These are phyloP conservation scores for Toxotes jaculatrix DNA, from an alignment of 2,113 vertebrate species.

Conservation along the genomic window DNA sequence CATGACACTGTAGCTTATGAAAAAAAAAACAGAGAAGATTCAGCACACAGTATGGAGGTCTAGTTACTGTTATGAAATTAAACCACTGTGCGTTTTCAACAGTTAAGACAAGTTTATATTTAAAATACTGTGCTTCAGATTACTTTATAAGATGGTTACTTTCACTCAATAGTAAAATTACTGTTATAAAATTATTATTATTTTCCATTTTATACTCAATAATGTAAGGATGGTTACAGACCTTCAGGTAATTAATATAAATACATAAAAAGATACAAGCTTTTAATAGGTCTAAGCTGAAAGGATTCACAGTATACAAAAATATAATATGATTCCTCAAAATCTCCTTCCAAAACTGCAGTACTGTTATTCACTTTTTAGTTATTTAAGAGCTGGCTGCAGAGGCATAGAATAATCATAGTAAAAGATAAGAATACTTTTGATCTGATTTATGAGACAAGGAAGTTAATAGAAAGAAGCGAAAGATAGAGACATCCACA, in stretches of 20 bases:
- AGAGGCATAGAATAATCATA: slow-evolving; percentile 3
- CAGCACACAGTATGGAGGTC: slow-evolving; percentile 14
- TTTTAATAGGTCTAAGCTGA: neutral
- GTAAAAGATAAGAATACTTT: neutral
- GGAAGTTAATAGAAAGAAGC: neutral
- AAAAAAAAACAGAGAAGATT: slow-evolving; percentile 5
- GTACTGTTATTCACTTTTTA: neutral
- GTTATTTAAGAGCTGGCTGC: slow-evolving; percentile 2
- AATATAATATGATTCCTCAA: neutral
- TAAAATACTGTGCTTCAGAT: slow-evolving; percentile 6
- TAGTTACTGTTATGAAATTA: neutral
- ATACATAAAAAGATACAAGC: neutral
- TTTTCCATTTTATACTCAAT: neutral
- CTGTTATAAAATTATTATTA: too few species aligned
- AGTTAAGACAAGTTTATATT: neutral
- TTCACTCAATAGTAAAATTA: neutral
- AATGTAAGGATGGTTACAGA: neutral
- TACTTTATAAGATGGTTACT: neutral
- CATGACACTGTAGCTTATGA: slow-evolving; percentile 45
- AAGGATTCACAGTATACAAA: neutral
- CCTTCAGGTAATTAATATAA: neutral
- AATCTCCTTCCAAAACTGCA: neutral
- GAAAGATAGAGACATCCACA: neutral
- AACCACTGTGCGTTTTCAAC: neutral
- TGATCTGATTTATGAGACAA: slow-evolving; percentile 15